phyloP scores from a whole-genome alignment of 2,113 vertebrate species.

The Cephalopholis sonnerati region DNA sequence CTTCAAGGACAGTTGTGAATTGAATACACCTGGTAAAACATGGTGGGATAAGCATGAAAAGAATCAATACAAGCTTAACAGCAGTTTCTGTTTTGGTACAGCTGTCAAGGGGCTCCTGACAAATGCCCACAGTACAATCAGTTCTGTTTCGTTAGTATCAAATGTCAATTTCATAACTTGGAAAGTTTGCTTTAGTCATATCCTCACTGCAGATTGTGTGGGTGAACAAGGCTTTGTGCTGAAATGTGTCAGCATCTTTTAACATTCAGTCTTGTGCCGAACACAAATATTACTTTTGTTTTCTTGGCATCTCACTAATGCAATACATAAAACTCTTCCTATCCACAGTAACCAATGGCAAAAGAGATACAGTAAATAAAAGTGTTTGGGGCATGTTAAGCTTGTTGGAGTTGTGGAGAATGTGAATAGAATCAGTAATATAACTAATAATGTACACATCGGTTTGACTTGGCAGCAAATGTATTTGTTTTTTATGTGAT shows the following conservation, averaged over 20 bases:
- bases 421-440: background rate
- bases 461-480: background rate
- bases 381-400: background rate
- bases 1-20: constrained; percentile 72
- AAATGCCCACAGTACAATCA: constrained; percentile 28
- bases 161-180: constrained; percentile 53
- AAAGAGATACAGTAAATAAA: constrained; percentile 18
- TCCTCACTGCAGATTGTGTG: constrained; percentile 30
- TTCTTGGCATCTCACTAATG: constrained; percentile 9
- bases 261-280: constrained; percentile 1
- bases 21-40: constrained; percentile 59
- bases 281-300: background rate
- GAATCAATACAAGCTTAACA: constrained; percentile 55
- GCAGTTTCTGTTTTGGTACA: constrained; percentile 41
- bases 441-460: background rate
- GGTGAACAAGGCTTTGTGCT: constrained; percentile 28
- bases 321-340: constrained; percentile 1
- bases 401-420: background rate
- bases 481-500: background rate
- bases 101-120: constrained; percentile 31
- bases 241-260: constrained; percentile 33
- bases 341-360: constrained; percentile 13
- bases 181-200: constrained; percentile 36
- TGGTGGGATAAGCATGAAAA: constrained; percentile 44
- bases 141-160: constrained; percentile 40